These are phyloP conservation scores for Protobothrops flavoviridis DNA, from an alignment of 2,113 vertebrate species.

Conservation along the genomic window DNA sequence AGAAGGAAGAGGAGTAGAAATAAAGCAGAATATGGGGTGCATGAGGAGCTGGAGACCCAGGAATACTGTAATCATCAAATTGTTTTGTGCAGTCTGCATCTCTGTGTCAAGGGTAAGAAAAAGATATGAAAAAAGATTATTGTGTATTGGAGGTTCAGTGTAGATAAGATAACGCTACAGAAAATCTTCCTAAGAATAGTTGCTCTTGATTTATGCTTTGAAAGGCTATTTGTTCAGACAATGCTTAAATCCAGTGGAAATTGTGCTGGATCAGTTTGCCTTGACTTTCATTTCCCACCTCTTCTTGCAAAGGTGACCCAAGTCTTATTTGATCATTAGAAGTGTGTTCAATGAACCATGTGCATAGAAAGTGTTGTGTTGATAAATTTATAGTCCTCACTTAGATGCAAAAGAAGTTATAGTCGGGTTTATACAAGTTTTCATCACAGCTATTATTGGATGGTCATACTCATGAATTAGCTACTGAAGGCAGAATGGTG, in stretches of 20 bases:
- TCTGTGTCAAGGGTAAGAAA: conserved; percentile 75
- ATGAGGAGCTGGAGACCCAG: conserved; percentile 66
- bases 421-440: neutral
- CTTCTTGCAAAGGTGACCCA: neutral
- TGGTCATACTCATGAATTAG: neutral
- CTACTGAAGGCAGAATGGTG: neutral
- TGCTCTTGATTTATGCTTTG: neutral
- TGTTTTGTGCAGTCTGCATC: conserved; percentile 71
- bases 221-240: conserved; percentile 4
- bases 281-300: neutral
- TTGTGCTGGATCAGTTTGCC: neutral
- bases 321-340: neutral
- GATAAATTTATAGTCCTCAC: neutral
- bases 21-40: conserved; percentile 67
- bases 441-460: neutral
- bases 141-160: neutral
- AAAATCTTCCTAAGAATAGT: conserved; percentile 28
- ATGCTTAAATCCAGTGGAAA: neutral
- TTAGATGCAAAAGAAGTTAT: neutral
- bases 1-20: conserved; percentile 70
- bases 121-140: neutral
- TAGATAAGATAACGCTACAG: neutral
- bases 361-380: neutral
- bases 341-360: neutral
- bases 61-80: conserved; percentile 65